Conservation (phyloP, 2,888 invertebrate species). For the Trissolcus brochymenae region DNA sequence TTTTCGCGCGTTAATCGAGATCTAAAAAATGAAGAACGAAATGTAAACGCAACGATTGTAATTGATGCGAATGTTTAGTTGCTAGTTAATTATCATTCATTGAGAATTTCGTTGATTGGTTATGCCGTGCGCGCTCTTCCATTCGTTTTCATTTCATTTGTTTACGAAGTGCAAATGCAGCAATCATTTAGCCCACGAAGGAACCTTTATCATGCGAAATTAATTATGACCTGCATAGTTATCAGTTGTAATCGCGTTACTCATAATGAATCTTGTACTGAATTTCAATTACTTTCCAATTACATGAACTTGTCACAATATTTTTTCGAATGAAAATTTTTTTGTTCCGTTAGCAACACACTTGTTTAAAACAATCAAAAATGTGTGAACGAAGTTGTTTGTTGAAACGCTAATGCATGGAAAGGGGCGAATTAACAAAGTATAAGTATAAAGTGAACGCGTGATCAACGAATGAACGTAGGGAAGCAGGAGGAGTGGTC, state of each 20-base stretch:
- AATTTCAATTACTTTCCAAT: not conserved
- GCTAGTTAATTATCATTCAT: conserved; percentile 43
- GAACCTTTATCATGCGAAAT: conserved; percentile 24
- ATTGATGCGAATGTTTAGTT: conserved; percentile 37
- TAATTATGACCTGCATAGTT: conserved; percentile 9
- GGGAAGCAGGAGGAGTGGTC: conserved; percentile 73
- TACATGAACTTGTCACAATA: not conserved
- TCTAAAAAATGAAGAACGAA: conserved; percentile 36
- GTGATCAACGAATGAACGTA: conserved; percentile 70
- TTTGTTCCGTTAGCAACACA: too few relatives aligned
- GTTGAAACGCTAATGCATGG: conserved; percentile 9
- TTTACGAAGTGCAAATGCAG: conserved; percentile 13
- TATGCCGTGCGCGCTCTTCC: conserved; percentile 20
- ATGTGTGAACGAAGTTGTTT: not conserved
- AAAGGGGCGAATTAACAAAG: conserved; percentile 53
- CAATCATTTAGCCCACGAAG: conserved; percentile 17
- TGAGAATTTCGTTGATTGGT: conserved; percentile 39
- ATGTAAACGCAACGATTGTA: conserved; percentile 22
- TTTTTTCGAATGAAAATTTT: too few relatives aligned
- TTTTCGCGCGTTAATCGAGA: conserved; percentile 33
- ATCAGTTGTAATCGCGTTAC: not conserved
- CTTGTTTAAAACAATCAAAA: not conserved
- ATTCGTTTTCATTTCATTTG: conserved; percentile 36
- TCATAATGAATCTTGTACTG: conserved; percentile 1
- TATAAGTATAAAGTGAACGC: conserved; percentile 71